These are phyloP conservation scores for Pilophorus perplexus DNA, from an alignment of 2,888 invertebrate genomes.

Conservation along the genomic window DNA sequence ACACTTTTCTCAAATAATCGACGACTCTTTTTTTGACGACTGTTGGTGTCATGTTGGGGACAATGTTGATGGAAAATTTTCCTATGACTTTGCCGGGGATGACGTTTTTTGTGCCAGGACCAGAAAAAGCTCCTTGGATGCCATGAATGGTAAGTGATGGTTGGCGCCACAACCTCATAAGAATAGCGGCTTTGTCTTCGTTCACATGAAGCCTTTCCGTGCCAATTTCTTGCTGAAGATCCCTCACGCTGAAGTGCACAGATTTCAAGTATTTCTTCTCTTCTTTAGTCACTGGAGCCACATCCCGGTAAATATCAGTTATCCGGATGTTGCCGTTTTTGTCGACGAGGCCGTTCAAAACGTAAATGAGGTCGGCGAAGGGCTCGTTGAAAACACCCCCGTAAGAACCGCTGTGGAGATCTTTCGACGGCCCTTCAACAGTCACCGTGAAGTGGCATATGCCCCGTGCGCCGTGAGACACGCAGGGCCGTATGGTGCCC, in stretches of 20 bases:
- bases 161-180: background rate
- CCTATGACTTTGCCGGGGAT: constrained; percentile 26
- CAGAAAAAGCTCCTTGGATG: constrained; percentile 8
- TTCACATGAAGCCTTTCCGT: background rate
- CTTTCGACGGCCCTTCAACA: constrained; percentile 19
- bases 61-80: constrained; percentile 24
- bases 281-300: constrained; percentile 17
- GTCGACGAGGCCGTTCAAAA: constrained; percentile 22
- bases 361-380: constrained; percentile 17
- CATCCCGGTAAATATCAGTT: constrained; percentile 14
- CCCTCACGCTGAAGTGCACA: constrained; percentile 9
- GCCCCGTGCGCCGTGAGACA: constrained; percentile 18
- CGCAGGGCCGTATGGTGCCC: background rate
- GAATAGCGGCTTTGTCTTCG: constrained; percentile 18
- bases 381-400: constrained; percentile 23
- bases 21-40: constrained; percentile 14
- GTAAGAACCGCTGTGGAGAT: constrained; percentile 27
- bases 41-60: constrained; percentile 6
- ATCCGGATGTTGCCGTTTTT: constrained; percentile 6
- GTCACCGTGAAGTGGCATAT: constrained; percentile 17
- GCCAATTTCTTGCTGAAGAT: constrained; percentile 5
- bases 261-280: background rate
- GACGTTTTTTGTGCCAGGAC: background rate
- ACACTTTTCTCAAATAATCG: constrained; percentile 10
- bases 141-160: constrained; percentile 34